Conservation (phyloP, 2,113 vertebrate genomes). For the Ptilonorhynchus violaceus region DNA sequence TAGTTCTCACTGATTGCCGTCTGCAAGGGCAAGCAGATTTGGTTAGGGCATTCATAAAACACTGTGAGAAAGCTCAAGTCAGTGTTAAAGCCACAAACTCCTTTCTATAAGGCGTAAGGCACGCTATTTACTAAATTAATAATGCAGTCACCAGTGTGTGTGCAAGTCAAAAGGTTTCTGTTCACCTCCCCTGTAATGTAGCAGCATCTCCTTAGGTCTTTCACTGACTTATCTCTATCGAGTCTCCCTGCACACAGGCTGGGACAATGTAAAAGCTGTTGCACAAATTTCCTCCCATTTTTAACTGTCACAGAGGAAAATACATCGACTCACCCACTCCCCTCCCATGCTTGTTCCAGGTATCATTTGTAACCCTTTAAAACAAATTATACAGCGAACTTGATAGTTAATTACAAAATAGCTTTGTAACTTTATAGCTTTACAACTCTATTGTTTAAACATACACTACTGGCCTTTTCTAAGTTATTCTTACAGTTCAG, state of each 20-base stretch:
- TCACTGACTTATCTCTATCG: not conserved
- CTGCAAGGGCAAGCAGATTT: slow-evolving; percentile 63
- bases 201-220: not conserved
- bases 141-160: not conserved
- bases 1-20: slow-evolving; percentile 94
- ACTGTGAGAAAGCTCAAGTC: not conserved
- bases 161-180: not conserved
- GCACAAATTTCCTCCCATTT: not conserved
- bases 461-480: not conserved
- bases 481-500: not conserved
- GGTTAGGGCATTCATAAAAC: not conserved
- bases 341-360: not conserved
- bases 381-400: not conserved
- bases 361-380: not conserved
- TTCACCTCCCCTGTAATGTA: fast-evolving
- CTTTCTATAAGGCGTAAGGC: not conserved
- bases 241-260: not conserved
- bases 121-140: not conserved
- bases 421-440: not conserved
- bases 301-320: not conserved
- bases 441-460: not conserved
- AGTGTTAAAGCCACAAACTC: not conserved
- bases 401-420: not conserved
- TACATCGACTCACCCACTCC: not conserved
- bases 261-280: not conserved